Conservation (phyloP, 2,888 invertebrate genomes). For the Dryocosmus kuriphilus region DNA sequence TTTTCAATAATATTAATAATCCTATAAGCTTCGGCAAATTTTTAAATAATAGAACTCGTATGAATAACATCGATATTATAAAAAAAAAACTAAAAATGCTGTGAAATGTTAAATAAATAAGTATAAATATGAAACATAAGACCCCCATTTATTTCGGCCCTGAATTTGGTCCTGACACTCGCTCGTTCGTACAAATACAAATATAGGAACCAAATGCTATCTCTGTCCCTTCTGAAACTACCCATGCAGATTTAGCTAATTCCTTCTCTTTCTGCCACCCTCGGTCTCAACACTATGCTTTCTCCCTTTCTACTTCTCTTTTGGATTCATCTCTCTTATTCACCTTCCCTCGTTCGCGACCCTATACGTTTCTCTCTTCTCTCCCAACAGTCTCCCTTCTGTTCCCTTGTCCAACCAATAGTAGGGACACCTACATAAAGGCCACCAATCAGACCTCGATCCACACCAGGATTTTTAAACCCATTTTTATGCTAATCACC, state of each 20-base stretch:
- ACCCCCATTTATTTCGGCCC: constrained; percentile 45
- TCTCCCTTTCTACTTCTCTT: constrained; percentile 43
- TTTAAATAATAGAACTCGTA: too few species aligned
- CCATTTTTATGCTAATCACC: constrained; percentile 69
- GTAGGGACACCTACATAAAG: constrained; percentile 15
- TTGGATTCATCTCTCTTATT: not conserved
- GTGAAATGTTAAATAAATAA: not conserved
- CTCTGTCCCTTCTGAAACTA: constrained; percentile 47
- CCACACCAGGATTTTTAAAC: constrained; percentile 62
- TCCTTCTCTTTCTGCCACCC: constrained; percentile 15
- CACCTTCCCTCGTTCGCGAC: not conserved
- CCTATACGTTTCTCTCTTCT: constrained; percentile 12
- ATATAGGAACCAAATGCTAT: constrained; percentile 50
- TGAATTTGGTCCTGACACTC: constrained; percentile 45
- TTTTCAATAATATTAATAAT: too few species aligned
- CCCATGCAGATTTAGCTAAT: constrained; percentile 54
- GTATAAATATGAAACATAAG: not conserved
- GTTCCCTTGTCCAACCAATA: constrained; percentile 53
- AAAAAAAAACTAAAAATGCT: not conserved
- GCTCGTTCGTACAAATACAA: constrained; percentile 47
- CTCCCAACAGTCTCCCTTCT: constrained; percentile 50
- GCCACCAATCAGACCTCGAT: constrained; percentile 29
- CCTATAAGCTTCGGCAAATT: too few species aligned
- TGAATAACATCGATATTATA: too few species aligned
- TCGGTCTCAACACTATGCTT: constrained; percentile 41